These are phyloP conservation scores for Drosophila prostipennis DNA, from an alignment of 2,888 invertebrate genomes.

Conservation along the genomic window DNA sequence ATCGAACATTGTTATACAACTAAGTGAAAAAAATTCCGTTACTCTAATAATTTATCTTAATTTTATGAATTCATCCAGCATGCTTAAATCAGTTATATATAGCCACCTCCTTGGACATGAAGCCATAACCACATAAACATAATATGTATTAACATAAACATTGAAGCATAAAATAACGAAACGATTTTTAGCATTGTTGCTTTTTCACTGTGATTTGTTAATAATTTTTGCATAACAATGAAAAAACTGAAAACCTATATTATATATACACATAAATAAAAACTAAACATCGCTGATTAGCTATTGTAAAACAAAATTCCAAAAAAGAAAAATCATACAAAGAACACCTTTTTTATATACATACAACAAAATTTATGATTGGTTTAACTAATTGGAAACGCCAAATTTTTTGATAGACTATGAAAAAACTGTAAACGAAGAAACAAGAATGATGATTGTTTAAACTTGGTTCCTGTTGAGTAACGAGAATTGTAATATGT, in stretches of 20 bases:
- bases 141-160: slow-evolving; percentile 14
- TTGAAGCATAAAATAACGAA: slow-evolving; percentile 29
- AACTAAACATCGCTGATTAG: slow-evolving; percentile 57
- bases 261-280: slow-evolving; percentile 22
- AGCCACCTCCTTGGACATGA: slow-evolving; percentile 6
- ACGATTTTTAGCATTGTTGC: slow-evolving; percentile 68
- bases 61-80: slow-evolving; percentile 10
- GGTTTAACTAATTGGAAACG: slow-evolving; percentile 46
- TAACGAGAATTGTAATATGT: slow-evolving; percentile 49
- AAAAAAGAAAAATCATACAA: slow-evolving; percentile 31
- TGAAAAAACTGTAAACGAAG: slow-evolving; percentile 7
- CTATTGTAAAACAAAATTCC: slow-evolving; percentile 52
- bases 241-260: slow-evolving; percentile 34
- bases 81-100: slow-evolving; percentile 11
- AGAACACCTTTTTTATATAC: slow-evolving; percentile 27
- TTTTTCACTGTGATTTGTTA: slow-evolving; percentile 78
- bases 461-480: slow-evolving; percentile 71
- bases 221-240: slow-evolving; percentile 67
- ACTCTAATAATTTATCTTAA: slow-evolving; percentile 31
- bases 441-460: slow-evolving; percentile 48
- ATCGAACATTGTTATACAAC: background rate
- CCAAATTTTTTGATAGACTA: slow-evolving; percentile 53
- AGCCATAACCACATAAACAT: slow-evolving; percentile 33
- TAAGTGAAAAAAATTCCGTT: slow-evolving; percentile 10
- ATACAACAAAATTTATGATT: slow-evolving; percentile 16